phyloP scores from a whole-genome alignment of 2,888 invertebrate genomes.

The Hedychridium roseum region DNA sequence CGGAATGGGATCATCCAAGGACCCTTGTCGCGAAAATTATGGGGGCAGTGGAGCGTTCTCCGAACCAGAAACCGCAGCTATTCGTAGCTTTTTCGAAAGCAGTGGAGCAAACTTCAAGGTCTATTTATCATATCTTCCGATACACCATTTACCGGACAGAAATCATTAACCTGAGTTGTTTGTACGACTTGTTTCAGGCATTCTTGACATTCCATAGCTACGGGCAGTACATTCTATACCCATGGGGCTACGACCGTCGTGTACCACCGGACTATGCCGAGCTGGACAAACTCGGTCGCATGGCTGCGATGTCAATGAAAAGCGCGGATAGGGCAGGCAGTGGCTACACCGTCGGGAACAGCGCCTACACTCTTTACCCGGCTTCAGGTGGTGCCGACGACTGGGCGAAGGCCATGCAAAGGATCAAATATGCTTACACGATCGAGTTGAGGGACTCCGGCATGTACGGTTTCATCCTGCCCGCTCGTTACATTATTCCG shows the following conservation, averaged over 20 bases:
- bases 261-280: constrained; percentile 77
- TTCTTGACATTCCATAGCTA: constrained; percentile 86
- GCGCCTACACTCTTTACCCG: constrained; percentile 81
- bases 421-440: constrained; percentile 88
- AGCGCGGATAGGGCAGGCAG: constrained; percentile 67
- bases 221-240: constrained; percentile 84
- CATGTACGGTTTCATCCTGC: constrained; percentile 85
- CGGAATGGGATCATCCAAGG: constrained; percentile 82
- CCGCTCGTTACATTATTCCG: constrained; percentile 77
- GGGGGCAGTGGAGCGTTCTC: constrained; percentile 83
- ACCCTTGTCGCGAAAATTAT: constrained; percentile 84
- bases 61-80: constrained; percentile 83
- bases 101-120: constrained; percentile 60
- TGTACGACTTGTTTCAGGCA: constrained; percentile 71
- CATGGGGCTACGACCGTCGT: constrained; percentile 84
- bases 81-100: constrained; percentile 66
- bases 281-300: constrained; percentile 74
- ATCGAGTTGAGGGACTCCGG: constrained; percentile 89
- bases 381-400: constrained; percentile 87
- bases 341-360: constrained; percentile 77
- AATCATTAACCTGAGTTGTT: too few relatives aligned
- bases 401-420: constrained; percentile 86
- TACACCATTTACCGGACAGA: too few relatives aligned
- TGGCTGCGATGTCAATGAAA: constrained; percentile 74
- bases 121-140: too few relatives aligned